Percentiles rank a stretch among this genome's conserved stretches.
Conservation (phyloP, 2,888 invertebrate genomes). For the Heliothis peltigera region DNA sequence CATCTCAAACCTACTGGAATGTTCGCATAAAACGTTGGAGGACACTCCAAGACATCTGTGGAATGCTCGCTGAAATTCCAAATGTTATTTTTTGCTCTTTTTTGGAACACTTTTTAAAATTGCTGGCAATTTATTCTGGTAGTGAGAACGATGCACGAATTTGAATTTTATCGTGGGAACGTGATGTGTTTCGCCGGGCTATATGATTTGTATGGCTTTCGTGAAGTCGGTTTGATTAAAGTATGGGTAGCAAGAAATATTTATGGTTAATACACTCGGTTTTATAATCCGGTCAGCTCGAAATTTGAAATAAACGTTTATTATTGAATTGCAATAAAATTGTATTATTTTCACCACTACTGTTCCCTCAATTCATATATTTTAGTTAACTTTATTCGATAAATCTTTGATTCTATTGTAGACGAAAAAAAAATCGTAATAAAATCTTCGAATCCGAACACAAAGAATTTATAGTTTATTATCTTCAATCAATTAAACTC, state of each 20-base stretch:
- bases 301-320: neutral
- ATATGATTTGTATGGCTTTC: constrained; percentile 39
- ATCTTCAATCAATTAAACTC: constrained; percentile 25
- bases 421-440: no score
- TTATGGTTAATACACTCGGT: neutral
- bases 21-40: constrained; percentile 51
- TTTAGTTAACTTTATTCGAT: no score
- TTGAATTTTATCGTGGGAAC: constrained; percentile 38
- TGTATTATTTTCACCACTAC: no score
- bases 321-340: neutral
- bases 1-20: constrained; percentile 41
- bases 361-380: no score
- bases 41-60: constrained; percentile 35
- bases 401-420: no score
- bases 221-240: constrained; percentile 32
- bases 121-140: constrained; percentile 23
- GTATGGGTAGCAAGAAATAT: neutral
- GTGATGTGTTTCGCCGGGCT: constrained; percentile 41
- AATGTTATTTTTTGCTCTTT: constrained; percentile 34
- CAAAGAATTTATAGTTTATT: no score
- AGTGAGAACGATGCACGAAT: constrained; percentile 34
- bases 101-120: constrained; percentile 47
- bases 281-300: neutral
- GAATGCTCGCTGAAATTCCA: constrained; percentile 44
- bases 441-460: neutral